Base-by-base conservation (phyloP, 1,140 invertebrate genomes). In the Drosophila erecta region DNA sequence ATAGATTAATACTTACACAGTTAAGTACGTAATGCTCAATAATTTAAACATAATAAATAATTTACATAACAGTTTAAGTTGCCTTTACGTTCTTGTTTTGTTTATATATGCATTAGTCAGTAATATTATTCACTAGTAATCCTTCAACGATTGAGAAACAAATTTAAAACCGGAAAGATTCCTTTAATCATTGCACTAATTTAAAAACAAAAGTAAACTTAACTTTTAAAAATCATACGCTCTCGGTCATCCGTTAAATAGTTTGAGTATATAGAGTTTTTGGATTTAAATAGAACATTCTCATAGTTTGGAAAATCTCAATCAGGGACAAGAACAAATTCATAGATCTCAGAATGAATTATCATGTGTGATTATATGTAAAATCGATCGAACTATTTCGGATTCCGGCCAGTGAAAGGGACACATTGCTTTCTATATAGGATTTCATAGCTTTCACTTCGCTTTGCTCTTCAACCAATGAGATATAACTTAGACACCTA, bases 1-100 rank as follows among this genome's bases (percentile, higher is more conserved):
- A 59, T 69, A 55, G 50, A 79, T 66, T 60, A 69, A 60, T 85
- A 77, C 86, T 86, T 90, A 90, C 81, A 90, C 74, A 84, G 66
- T 80, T 87, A 77, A 81, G 70, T 79, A 76, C 66, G 66, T 69
- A 84, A 79, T 83, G 58, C 54, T 79, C 55, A 61, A 76, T 80
- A 80, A 79, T 64, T 79, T 71, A 72, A 78, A 79, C 75, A 81
- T 81, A 81, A 87, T 90, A 85, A 86, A 87, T 83, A 90, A 90
- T 90, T 83, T 90, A 90, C 79, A 90, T 90, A 90, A 90, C 86
- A 90, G 76, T 80, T 84, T 75, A 50, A 55, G 40, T 59, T 73
- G 64, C 50, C 17, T 46, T 43, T 71, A 22, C 69, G 62, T 44
- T 66, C 22, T 69, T 56, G 43, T 15, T 74, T 62, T 4, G n/a